phyloP scores from a whole-genome alignment of 2,797 vertebrate genomes.

The Danio tinwini region DNA sequence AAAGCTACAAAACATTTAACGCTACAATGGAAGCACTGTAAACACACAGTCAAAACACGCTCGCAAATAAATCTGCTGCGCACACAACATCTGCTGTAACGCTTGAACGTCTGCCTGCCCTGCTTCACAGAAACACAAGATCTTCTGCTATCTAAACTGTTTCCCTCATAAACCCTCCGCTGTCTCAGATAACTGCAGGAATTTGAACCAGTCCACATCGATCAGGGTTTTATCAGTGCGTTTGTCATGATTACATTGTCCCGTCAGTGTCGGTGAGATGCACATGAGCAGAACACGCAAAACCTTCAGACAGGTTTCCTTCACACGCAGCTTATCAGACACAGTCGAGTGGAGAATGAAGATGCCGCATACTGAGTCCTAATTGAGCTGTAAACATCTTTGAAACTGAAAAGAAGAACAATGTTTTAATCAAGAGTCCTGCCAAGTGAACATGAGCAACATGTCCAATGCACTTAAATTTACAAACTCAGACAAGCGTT shows the following conservation, averaged over 20 bases:
- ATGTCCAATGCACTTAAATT: constrained; percentile 49
- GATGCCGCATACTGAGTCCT: background rate
- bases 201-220: constrained; percentile 3
- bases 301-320: background rate
- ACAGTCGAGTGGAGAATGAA: constrained; percentile 1
- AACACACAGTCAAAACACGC: background rate
- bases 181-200: background rate
- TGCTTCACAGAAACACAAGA: background rate
- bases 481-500: constrained; percentile 28
- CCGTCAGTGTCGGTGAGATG: constrained; percentile 13
- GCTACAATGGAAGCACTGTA: background rate
- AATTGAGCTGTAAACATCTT: background rate
- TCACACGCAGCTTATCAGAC: background rate
- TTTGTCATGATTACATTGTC: constrained; percentile 32
- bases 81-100: constrained; percentile 11
- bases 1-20: constrained; percentile 23
- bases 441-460: background rate
- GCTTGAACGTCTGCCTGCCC: background rate
- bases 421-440: background rate
- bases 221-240: constrained; percentile 36
- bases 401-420: too few species aligned
- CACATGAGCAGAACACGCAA: constrained; percentile 22
- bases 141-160: background rate
- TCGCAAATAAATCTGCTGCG: background rate
- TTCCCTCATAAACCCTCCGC: background rate